Evolutionary conservation across 2,888 invertebrate species (phyloP).

Genomic region (Harpalus rubripes): DNA sequence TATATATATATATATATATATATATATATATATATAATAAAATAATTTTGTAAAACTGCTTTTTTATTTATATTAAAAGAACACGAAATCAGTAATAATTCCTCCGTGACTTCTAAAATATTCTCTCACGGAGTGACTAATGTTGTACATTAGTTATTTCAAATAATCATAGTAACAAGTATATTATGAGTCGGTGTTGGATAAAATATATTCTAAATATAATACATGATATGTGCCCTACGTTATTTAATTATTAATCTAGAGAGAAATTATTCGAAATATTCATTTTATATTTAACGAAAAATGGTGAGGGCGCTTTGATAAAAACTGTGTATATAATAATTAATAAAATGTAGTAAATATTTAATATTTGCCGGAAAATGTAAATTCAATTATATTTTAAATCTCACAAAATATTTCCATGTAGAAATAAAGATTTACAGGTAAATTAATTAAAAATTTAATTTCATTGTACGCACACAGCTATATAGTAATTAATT

Average conservation of each 20-base stretch:
- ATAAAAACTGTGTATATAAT: background rate
- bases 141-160: too few species aligned
- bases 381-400: background rate
- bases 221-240: too few species aligned
- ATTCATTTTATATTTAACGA: background rate
- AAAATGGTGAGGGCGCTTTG: background rate
- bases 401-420: background rate
- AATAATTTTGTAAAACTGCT: too few species aligned
- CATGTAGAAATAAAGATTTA: background rate
- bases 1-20: too few species aligned
- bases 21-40: too few species aligned
- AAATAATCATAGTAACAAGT: too few species aligned
- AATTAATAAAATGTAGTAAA: background rate
- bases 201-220: too few species aligned
- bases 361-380: background rate
- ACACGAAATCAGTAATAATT: too few species aligned
- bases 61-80: too few species aligned
- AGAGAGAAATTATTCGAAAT: background rate
- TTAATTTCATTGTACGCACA: background rate
- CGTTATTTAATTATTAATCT: background rate
- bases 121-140: too few species aligned
- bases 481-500: background rate
- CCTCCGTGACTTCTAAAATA: too few species aligned
- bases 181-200: too few species aligned
- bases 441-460: background rate